Evolutionary conservation across 2,888 invertebrate genomes (phyloP).

Genomic region (Pachliopta kotzebuea): DNA sequence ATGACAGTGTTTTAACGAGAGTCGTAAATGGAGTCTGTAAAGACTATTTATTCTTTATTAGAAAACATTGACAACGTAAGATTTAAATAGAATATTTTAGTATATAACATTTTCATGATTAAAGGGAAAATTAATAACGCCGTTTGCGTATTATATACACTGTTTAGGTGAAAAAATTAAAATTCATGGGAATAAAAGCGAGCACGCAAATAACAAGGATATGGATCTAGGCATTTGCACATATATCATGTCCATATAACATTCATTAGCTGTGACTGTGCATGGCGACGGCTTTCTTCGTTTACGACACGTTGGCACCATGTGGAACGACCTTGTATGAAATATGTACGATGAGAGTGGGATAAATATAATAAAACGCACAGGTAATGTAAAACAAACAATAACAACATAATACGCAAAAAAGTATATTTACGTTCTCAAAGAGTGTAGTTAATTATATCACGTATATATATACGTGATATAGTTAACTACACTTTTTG

Average conservation of each 20-base stretch:
- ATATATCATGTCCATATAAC: conserved; percentile 7
- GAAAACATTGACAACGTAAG: too few relatives aligned
- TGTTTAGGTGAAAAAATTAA: not conserved
- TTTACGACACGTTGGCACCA: conserved; percentile 34
- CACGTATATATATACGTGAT: not conserved
- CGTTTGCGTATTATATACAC: not conserved
- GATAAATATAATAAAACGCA: conserved; percentile 12
- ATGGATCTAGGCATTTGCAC: conserved; percentile 1
- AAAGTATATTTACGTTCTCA: too few relatives aligned
- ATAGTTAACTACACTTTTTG: not conserved
- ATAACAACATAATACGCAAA: not conserved
- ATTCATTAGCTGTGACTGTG: conserved; percentile 16
- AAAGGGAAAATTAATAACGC: too few relatives aligned
- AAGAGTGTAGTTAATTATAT: not conserved
- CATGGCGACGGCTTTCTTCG: conserved; percentile 25
- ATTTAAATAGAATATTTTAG: too few relatives aligned
- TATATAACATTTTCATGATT: too few relatives aligned
- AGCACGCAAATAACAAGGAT: not conserved
- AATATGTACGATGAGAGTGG: conserved; percentile 13
- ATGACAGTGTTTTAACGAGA: too few relatives aligned
- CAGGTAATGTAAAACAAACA: not conserved
- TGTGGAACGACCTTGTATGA: conserved; percentile 38
- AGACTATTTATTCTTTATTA: too few relatives aligned
- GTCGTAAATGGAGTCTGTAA: too few relatives aligned
- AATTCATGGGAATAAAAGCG: not conserved